Base-by-base conservation (phyloP, 1,140 invertebrate species). In the Formica selysi region DNA sequence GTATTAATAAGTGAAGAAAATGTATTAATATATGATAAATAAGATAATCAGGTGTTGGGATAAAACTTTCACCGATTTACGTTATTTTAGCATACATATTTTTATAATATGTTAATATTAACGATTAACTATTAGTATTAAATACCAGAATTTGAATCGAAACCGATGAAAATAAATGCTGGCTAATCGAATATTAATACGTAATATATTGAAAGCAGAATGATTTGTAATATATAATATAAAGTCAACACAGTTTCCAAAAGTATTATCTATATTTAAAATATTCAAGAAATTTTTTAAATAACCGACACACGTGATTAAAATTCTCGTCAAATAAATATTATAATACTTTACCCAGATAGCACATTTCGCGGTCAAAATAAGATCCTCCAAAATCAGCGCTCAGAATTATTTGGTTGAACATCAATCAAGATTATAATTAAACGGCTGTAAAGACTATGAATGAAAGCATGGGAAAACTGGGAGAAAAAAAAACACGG, bases 81-180 rank as follows among this genome's bases (percentile, higher is more conserved):
- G 6, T 61, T 76, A 54, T 26, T 76, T 78, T 65, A 16, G 26
- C 38, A 32, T 10, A 32, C 38, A 61, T 16, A 32, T n/a, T 11
- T 78, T 48, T n/a, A 26, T 19, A 38, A 19, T 3, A 32, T n/a
- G 32, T 70, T 79, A 36, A 79, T 19, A 54, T 79, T 19, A 36
- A 54, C 32, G 6, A 36, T 0, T 48, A 6, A 2, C 44, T 16
- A 59, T 80, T 57, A 41, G 13, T 44, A n/a, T n/a, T 71, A 59
- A 81, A 68, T 59, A 38, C 7, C 26, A 41, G 26, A 81, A 73
- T 59, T 22, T 59, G 36, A n/a, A 59, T 59, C 38, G 68, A 61
- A 38, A 44, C 7, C 26, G 13, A 11, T 19, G 13, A 61, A 44
- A 73, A 83, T 62, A 73, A 48, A 59, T 29, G 29, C 13, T 16